phyloP scores from a whole-genome alignment of 2,888 invertebrate species.

The Xestia rhomboidea region DNA sequence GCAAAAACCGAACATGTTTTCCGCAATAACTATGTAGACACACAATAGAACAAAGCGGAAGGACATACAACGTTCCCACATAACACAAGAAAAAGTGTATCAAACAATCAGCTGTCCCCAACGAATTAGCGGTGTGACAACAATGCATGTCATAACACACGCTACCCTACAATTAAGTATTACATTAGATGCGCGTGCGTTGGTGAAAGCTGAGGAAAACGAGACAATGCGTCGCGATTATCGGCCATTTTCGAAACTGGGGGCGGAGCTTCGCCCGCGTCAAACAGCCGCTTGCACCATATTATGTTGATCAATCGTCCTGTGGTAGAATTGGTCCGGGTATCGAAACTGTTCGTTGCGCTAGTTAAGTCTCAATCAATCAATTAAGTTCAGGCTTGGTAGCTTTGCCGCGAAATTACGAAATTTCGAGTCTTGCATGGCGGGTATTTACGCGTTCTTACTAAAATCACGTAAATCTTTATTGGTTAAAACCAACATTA shows the following conservation, averaged over 20 bases:
- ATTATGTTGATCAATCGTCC: constrained; percentile 50
- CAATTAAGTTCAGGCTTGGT: constrained; percentile 24
- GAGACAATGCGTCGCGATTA: constrained; percentile 74
- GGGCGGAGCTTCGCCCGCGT: constrained; percentile 61
- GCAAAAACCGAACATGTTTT: constrained; percentile 33
- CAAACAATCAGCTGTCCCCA: constrained; percentile 40
- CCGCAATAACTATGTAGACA: constrained; percentile 20
- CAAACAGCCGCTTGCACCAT: constrained; percentile 55
- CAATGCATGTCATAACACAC: constrained; percentile 72
- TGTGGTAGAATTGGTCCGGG: constrained; percentile 16
- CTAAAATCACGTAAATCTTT: not conserved
- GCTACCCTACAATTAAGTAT: constrained; percentile 73
- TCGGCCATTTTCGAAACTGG: constrained; percentile 77
- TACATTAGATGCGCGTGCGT: constrained; percentile 72
- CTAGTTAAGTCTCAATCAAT: constrained; percentile 43
- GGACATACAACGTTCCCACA: constrained; percentile 47
- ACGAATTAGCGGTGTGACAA: constrained; percentile 67
- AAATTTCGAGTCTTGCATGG: constrained; percentile 5
- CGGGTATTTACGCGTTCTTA: not conserved
- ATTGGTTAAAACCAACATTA: not conserved
- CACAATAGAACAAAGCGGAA: constrained; percentile 53
- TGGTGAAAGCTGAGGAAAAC: constrained; percentile 79
- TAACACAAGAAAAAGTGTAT: constrained; percentile 44
- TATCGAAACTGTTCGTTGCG: constrained; percentile 37
- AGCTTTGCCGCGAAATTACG: constrained; percentile 21